A percentile compares a stretch with the other conserved stretches of the same genome.
phyloP scores from a whole-genome alignment of 2,888 invertebrate species.

The Oscheius sp. region DNA sequence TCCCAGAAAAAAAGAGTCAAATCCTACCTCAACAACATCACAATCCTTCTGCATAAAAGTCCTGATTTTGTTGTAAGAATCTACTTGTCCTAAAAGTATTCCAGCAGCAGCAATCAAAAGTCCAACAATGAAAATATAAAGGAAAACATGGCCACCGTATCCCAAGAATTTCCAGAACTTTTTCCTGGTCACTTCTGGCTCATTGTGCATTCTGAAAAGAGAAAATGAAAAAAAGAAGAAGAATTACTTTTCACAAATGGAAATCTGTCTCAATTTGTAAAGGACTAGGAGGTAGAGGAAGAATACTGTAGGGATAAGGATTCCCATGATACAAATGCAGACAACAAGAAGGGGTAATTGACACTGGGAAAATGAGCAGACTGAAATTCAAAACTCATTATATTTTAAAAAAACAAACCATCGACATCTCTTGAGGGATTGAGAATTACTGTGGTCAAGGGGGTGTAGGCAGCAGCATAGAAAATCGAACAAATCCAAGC shows the following conservation, averaged over 20 bases:
- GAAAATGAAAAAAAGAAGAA: too few relatives aligned
- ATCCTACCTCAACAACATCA: slow-evolving; percentile 46
- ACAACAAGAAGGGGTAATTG: slow-evolving; percentile 56
- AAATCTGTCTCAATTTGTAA: slow-evolving; percentile 41
- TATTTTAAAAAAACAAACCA: neutral
- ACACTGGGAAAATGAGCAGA: slow-evolving; percentile 50
- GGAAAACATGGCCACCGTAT: slow-evolving; percentile 52
- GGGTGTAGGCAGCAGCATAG: slow-evolving; percentile 50
- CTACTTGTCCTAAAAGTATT: slow-evolving; percentile 44
- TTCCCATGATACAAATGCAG: slow-evolving; percentile 44
- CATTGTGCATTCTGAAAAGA: slow-evolving; percentile 51
- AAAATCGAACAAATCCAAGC: slow-evolving; percentile 46
- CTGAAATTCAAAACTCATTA: slow-evolving; percentile 34
- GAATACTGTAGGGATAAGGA: slow-evolving; percentile 49
- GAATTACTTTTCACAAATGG: slow-evolving; percentile 41
- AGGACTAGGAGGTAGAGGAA: slow-evolving; percentile 47
- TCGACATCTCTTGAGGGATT: slow-evolving; percentile 38
- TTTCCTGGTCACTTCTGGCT: slow-evolving; percentile 46
- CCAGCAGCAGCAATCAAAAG: slow-evolving; percentile 47
- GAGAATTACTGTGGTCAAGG: slow-evolving; percentile 51
- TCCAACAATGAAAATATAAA: slow-evolving; percentile 44
- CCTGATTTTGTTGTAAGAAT: slow-evolving; percentile 41
- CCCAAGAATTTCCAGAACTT: slow-evolving; percentile 46
- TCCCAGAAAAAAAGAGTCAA: too few relatives aligned
- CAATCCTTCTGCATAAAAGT: slow-evolving; percentile 43